Evolutionary conservation across 2,113 vertebrate species (phyloP), one percentile per base, ranked within the genome.

Genomic region (Tachysurus vachellii): DNA sequence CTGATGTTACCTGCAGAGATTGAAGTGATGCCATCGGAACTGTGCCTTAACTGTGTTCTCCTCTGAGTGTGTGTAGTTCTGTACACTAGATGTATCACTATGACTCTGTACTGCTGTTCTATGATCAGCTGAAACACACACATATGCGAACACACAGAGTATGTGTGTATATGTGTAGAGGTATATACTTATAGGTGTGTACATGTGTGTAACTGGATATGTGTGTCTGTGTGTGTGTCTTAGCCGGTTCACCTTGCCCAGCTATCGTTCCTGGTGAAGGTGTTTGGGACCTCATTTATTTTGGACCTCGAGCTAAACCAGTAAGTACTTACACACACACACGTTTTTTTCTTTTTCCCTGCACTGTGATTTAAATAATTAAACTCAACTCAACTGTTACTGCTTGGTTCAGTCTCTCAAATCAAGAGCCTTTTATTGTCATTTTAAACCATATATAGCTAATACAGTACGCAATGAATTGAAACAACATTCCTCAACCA

Each of bases 251-350:
- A 99, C 91, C 91, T 98, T 92, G 96, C 97, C 9, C 97, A 94
- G 90, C 96, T 96, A 94, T 97, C 97, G 90, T 98, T 99, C 83
- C 86, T 96, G 91, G 93, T 99, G 88, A 92, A 94, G 50, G 96
- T 96, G 71, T 99, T 98, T 76, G 94, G 95, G 86, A 92, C 90
- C 0, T 93, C 95, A 88, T 99, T 98, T 94, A 95, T 96, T 87
- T 94, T 99, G 90, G 98, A 99, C 92, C 95, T 99, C 89, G 95
- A 94, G 82, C 93, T 99, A 73, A 99, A 98, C 94, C 97, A 98
- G 97, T 98, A 94, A 96, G 97, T 94, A 79, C 42, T 56, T 53
- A 36, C 54, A 75, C 54, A 86, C 47, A 28, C 54, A 50, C 71
- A 26, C 71, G 47, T 42, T 17, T 42, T 28, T 31, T 31, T 68